A percentile compares a stretch with the other conserved stretches of the same genome.
Conservation (phyloP, 2,797 vertebrate genomes). For the Odontamblyopus rebecca region DNA sequence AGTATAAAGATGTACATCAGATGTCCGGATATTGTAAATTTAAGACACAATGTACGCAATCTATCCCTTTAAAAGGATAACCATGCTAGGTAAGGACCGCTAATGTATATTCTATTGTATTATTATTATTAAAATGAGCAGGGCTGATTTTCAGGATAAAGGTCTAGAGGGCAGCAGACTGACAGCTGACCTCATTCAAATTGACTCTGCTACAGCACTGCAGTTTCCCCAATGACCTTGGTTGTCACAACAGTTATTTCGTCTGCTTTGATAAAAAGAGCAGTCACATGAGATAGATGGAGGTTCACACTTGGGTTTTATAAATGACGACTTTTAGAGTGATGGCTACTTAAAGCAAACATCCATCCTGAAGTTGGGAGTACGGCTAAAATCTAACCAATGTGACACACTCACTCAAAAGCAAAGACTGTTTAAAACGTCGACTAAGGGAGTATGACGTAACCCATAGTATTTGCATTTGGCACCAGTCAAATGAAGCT, state of each 20-base stretch:
- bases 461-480: no score
- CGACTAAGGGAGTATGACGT: no score
- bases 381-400: slow-evolving; percentile 22
- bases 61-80: no score
- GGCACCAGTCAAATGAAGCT: no score
- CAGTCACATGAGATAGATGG: slow-evolving; percentile 35
- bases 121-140: slow-evolving; percentile 18
- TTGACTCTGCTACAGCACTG: slow-evolving; percentile 34
- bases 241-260: slow-evolving; percentile 61
- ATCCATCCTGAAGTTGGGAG: slow-evolving; percentile 9
- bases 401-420: slow-evolving; percentile 14
- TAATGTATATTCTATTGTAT: neutral
- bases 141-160: slow-evolving; percentile 11
- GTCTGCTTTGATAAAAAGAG: slow-evolving; percentile 53
- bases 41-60: no score
- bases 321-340: slow-evolving; percentile 1
- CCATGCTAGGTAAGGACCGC: no score
- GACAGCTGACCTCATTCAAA: slow-evolving; percentile 52
- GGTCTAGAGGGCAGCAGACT: slow-evolving; percentile 33
- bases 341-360: slow-evolving; percentile 21
- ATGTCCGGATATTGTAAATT: no score
- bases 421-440: no score
- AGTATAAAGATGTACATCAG: no score
- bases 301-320: slow-evolving; percentile 15
- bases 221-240: slow-evolving; percentile 58